Evolutionary conservation across 92 coral and sea anemone species (phyloP).

Genomic region (Isaurus tuberculatus): DNA sequence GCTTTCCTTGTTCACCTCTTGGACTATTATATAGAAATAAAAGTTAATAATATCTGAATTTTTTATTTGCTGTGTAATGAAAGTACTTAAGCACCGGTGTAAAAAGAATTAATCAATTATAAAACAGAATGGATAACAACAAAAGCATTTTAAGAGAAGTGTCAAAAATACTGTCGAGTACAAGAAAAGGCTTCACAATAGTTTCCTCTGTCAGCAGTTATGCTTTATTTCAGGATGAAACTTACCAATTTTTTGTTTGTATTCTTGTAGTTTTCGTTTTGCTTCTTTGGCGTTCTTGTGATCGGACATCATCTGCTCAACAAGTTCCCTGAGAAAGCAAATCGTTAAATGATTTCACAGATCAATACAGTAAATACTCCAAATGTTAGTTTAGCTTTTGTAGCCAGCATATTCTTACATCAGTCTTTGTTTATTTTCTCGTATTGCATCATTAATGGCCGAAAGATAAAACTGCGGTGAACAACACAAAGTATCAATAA

Average conservation of each 20-base stretch:
- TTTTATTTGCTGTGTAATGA: too few species aligned
- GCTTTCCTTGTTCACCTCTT: constrained; percentile 94
- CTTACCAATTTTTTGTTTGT: constrained; percentile 93
- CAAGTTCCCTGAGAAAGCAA: constrained; percentile 67
- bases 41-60: too few species aligned
- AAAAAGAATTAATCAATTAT: too few species aligned
- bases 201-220: too few species aligned
- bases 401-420: too few species aligned
- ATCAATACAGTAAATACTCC: not conserved
- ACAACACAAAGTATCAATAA: too few species aligned
- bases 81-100: too few species aligned
- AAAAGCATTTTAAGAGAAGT: not conserved
- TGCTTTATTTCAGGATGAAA: not conserved
- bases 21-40: constrained; percentile 58
- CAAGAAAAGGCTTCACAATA: not conserved
- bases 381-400: too few species aligned
- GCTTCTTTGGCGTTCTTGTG: constrained; percentile 95
- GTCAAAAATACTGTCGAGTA: not conserved
- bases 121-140: not conserved
- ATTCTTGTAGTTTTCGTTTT: constrained; percentile 83
- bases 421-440: too few species aligned
- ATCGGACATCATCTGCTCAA: constrained; percentile 91
- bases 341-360: too few species aligned
- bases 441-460: too few species aligned
- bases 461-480: too few species aligned